Evolutionary conservation across 2,797 vertebrate genomes (phyloP), one percentile per base, ranked within the genome.

Genomic region (Parauchenoglanis ngamensis): DNA sequence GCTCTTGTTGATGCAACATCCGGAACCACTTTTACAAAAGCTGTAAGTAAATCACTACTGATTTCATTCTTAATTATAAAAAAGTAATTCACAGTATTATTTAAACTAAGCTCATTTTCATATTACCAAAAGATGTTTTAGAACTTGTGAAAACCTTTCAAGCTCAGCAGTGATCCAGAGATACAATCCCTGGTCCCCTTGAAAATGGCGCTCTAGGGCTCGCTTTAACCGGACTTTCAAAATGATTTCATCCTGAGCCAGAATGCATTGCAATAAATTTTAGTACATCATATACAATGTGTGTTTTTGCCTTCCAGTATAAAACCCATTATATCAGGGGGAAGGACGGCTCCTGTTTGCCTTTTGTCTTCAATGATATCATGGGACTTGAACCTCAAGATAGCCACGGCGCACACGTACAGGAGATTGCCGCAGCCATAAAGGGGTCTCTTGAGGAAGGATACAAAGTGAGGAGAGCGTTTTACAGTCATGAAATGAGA

Each of bases 321-420:
- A 63, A 44, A 81, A 59, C 78, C 5, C 23, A 81, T 61, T 25
- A 17, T 3, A 81, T 81, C 12, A 7, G 44, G 5, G 35, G 21
- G 12, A 25, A 81, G 57, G 35, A n/a, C 2, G 57, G 78, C 21
- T 35, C 31, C 17, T 0, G 1, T 81, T 44, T 81, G 11, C 54
- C 78, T 40, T 81, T 81, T 63, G 85, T 83, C 52, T 86, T 88
- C 63, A 88, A 54, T 84, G 87, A 86, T 13, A 57, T 78, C 72
- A 83, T 83, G 84, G 87, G 85, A 21, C 40, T 88, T 12, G 84
- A 86, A 68, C 0, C 13, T 5, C 19, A 0, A 17, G 19, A 52
- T 0, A 5, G 0, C 23, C 3, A 6, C 0, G 85, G 81, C 21
- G 67, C 15, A 57, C 4, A 57, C 1, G 6, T 3, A 4, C 10